These are phyloP conservation scores for Diachasmimorpha longicaudata DNA, from an alignment of 1,140 invertebrate genomes.

Conservation along the genomic window DNA sequence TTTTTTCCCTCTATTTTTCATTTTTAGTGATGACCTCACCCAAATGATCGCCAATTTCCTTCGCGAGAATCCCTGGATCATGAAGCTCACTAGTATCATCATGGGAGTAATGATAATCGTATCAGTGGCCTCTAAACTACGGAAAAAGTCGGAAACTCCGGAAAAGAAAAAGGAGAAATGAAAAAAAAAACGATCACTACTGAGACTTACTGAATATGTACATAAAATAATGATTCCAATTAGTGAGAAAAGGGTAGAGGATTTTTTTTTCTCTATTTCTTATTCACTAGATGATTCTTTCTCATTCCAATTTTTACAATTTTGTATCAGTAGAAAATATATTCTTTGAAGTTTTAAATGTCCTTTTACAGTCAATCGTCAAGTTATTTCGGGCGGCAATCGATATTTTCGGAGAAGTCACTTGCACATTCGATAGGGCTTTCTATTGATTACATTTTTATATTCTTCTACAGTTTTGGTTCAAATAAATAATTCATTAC, in stretches of 20 bases:
- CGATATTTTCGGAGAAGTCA: no score
- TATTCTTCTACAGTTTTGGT: no score
- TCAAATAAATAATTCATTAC: no score
- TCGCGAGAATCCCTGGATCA: constrained; percentile 72
- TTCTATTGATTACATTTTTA: no score
- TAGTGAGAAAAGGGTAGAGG: background rate
- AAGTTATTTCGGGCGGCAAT: background rate
- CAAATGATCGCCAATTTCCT: constrained; percentile 70
- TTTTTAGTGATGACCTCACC: constrained; percentile 73
- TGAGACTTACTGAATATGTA: constrained; percentile 27
- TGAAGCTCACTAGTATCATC: constrained; percentile 68
- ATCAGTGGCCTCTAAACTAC: constrained; percentile 63
- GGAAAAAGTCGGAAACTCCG: constrained; percentile 55
- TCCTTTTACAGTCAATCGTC: background rate
- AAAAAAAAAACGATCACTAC: constrained; percentile 41
- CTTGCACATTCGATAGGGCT: background rate
- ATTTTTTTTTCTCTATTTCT: background rate
- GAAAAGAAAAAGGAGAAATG: constrained; percentile 64
- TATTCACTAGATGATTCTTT: background rate
- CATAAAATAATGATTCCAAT: constrained; percentile 29
- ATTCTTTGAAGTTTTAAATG: background rate
- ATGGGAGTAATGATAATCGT: constrained; percentile 67
- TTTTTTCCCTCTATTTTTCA: no score
- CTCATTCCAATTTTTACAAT: background rate
- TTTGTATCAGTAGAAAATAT: background rate